Base-by-base conservation (phyloP, 2,888 invertebrate species). In the Pimpla rufipes region DNA sequence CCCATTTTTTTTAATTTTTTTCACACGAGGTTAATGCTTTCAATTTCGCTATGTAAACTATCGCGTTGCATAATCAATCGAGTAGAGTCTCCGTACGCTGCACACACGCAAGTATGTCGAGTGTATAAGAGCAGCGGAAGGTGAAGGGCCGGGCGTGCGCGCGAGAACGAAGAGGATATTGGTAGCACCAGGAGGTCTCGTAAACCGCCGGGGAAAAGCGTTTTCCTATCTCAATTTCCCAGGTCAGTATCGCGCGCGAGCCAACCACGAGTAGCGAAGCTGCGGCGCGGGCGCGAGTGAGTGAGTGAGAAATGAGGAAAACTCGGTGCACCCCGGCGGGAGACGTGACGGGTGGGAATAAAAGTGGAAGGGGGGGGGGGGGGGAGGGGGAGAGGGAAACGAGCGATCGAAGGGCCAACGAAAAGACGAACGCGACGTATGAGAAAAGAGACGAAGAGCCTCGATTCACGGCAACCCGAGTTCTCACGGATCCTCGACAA, bases 241-340 rank as follows among this genome's bases (percentile, higher is more conserved):
- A 78, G 71, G 71, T 71, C 64, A 78, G 71, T 71, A 55, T 78
- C 78, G 52, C 71, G 52, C 71, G 16, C 10, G 42, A 16, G 23
- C 29, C 73, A 73, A 23, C n/a, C 6, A 23, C 45, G 42, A 67
- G 66, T 16, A 40, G 47, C 37, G 59, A 10, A 23, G 16, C 47
- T 64, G 16, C 11, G 45, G 45, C 40, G 74, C 18, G 16, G 16
- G 59, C n/a, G 18, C 50, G 55, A 47, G 42, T 40, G 74, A 80
- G 75, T 29, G 62, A 77, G 77, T 73, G 77, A 81, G 73, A 77
- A 73, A 77, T 77, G 77, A 77, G 73, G 40, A 62, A 73, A 81
- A 21, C 47, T 59, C 35, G n/a, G 67, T 66, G 68, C 68, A 66
- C 11, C 57, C 23, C 21, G 45, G 18, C n/a, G 67, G 47, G 45